Evolutionary conservation across 2,888 invertebrate genomes (phyloP).

Genomic region (Chloromyia formosa): DNA sequence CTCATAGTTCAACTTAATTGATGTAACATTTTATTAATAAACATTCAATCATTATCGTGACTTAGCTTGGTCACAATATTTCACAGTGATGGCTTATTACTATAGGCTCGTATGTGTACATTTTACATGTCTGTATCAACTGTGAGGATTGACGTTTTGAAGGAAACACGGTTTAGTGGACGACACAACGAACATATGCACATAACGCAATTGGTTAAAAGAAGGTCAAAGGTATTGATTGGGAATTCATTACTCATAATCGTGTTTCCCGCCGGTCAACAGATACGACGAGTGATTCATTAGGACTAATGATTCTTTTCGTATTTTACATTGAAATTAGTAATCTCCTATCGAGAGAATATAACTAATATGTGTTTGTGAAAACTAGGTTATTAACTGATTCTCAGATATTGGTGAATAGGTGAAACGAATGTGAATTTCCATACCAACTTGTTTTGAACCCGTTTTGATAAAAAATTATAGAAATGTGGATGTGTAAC

Average conservation of each 20-base stretch:
- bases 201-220: background rate
- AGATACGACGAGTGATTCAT: background rate
- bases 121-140: background rate
- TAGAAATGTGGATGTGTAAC: no score
- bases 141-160: background rate
- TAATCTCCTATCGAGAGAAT: background rate
- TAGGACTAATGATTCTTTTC: background rate
- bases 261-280: background rate
- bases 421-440: background rate
- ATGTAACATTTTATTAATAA: conserved; percentile 46
- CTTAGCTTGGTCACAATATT: conserved; percentile 38
- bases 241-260: conserved; percentile 32
- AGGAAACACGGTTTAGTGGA: background rate
- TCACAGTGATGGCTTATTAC: conserved; percentile 7
- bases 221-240: conserved; percentile 38
- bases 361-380: background rate
- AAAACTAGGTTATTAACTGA: background rate
- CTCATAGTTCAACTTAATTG: conserved; percentile 41
- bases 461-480: no score
- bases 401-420: background rate
- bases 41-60: conserved; percentile 45
- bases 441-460: no score
- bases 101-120: background rate
- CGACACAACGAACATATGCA: background rate
- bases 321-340: background rate